phyloP scores from a whole-genome alignment of 2,888 invertebrate genomes.

The Mylabris sibirica region DNA sequence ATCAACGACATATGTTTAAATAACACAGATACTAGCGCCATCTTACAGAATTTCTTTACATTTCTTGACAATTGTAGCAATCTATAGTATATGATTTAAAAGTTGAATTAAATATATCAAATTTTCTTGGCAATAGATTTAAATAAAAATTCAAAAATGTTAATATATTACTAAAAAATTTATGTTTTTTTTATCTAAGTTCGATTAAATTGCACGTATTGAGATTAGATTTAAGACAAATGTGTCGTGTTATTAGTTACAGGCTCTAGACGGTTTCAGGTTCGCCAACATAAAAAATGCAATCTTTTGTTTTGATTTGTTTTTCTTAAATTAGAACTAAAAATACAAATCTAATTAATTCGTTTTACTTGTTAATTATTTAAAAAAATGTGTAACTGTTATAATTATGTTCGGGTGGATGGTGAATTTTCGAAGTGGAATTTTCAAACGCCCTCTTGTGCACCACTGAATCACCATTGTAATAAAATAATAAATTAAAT shows the following conservation, averaged over 20 bases:
- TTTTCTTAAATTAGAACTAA: background rate
- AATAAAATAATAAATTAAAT: constrained; percentile 27
- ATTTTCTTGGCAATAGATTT: too few relatives aligned
- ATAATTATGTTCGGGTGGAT: background rate
- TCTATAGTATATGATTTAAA: background rate
- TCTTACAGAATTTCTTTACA: background rate
- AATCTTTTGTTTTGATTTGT: background rate
- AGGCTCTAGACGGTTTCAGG: background rate
- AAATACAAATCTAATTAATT: background rate
- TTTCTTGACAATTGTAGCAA: background rate
- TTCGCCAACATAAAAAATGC: background rate
- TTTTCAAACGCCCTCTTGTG: constrained; percentile 11
- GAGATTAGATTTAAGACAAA: too few relatives aligned
- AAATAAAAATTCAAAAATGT: background rate
- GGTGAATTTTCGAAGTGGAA: background rate
- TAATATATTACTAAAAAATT: background rate
- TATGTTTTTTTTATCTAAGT: too few relatives aligned
- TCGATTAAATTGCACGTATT: too few relatives aligned
- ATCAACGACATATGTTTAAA: background rate
- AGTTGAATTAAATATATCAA: background rate
- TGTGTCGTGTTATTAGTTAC: background rate
- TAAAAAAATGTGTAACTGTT: background rate
- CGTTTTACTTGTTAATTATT: background rate
- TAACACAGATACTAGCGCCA: background rate
- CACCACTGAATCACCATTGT: background rate